phyloP scores from a whole-genome alignment of 1,140 invertebrate species.

The Drosophila grimshawi region DNA sequence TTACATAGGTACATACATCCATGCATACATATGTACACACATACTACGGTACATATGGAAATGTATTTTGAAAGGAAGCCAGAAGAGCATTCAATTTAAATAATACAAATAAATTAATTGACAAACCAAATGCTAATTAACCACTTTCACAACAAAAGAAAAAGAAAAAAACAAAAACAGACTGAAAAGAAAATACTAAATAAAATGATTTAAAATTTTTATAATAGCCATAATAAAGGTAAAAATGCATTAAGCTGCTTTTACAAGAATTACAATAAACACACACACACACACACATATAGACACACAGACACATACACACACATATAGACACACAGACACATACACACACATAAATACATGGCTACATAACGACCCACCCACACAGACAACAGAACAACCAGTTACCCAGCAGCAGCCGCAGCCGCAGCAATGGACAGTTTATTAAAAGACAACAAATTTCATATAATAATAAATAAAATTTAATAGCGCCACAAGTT shows the following conservation, averaged over 20 bases:
- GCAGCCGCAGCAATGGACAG: conserved; percentile 23
- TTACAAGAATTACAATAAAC: conserved; percentile 23
- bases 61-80: conserved; percentile 6
- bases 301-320: conserved; percentile 12
- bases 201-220: conserved; percentile 67
- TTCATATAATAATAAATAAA: conserved; percentile 2
- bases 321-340: conserved; percentile 11
- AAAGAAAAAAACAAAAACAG: conserved; percentile 60
- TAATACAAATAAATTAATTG: conserved; percentile 32
- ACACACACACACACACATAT: conserved; percentile 11
- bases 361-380: conserved; percentile 1
- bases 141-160: conserved; percentile 27
- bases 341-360: conserved; percentile 13
- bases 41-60: conserved; percentile 19
- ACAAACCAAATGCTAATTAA: conserved; percentile 10
- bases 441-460: conserved; percentile 10
- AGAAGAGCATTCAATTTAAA: conserved; percentile 14
- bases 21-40: conserved; percentile 12
- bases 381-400: conserved; percentile 12
- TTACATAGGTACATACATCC: conserved; percentile 52
- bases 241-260: conserved; percentile 60
- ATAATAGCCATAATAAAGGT: conserved; percentile 42
- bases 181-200: conserved; percentile 65
- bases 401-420: conserved; percentile 29
- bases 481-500: conserved; percentile 16